A percentile compares a stretch with the other conserved stretches of the same genome.
phyloP scores from a whole-genome alignment of 35 echinoderm and acorn worm species.

The Lytechinus variegatus region DNA sequence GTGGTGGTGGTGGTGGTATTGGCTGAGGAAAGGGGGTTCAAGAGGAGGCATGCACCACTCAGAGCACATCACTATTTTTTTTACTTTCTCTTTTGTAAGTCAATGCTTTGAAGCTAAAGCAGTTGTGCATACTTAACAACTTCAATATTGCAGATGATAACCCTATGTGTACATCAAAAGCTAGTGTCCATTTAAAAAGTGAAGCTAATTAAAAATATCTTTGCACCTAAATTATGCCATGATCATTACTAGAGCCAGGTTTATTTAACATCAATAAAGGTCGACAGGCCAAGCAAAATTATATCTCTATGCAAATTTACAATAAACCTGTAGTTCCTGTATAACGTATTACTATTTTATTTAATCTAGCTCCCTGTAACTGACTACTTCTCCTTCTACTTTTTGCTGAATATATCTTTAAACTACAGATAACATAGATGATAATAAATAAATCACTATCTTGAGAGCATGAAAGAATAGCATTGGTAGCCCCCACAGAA shows the following conservation, averaged over 20 bases:
- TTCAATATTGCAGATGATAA: not conserved
- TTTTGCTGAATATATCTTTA: no score
- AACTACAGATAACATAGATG: no score
- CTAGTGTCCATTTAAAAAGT: not conserved
- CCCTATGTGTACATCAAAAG: not conserved
- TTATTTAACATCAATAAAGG: not conserved
- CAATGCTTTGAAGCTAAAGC: not conserved
- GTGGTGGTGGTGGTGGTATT: constrained; percentile 40
- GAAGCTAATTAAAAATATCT: not conserved
- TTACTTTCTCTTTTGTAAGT: not conserved
- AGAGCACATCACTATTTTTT: constrained; percentile 47
- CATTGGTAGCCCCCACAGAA: no score
- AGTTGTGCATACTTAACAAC: not conserved
- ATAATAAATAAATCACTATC: no score
- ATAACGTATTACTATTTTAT: no score
- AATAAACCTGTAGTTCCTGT: no score
- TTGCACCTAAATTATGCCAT: not conserved
- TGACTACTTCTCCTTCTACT: no score
- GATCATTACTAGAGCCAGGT: not conserved
- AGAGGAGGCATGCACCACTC: constrained; percentile 53
- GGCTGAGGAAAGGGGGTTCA: constrained; percentile 52
- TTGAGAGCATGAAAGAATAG: no score
- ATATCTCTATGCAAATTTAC: no score
- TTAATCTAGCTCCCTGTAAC: no score
- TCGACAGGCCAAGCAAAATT: not conserved